Conservation (phyloP, 2,888 invertebrate species). For the Actias luna region DNA sequence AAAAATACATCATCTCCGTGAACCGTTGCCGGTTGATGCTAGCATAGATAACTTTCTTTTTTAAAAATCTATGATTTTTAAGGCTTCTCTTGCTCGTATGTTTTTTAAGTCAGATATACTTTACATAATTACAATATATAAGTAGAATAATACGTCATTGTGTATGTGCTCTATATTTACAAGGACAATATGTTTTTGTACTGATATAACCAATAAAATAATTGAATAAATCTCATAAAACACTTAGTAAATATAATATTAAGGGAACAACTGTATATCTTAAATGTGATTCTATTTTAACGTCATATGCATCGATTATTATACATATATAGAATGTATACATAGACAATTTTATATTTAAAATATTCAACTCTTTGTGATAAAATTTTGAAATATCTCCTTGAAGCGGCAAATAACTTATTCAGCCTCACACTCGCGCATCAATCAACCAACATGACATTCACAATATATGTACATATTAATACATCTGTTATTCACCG, state of each 20-base stretch:
- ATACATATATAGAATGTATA: constrained; percentile 39
- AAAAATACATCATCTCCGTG: constrained; percentile 77
- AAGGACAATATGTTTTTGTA: constrained; percentile 67
- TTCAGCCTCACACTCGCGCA: constrained; percentile 7
- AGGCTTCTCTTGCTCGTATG: constrained; percentile 77
- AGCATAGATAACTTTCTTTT: constrained; percentile 63
- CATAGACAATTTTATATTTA: constrained; percentile 49
- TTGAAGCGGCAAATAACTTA: constrained; percentile 41
- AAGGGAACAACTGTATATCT: constrained; percentile 15
- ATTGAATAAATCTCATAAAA: constrained; percentile 53
- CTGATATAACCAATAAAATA: constrained; percentile 75
- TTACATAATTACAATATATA: constrained; percentile 75
- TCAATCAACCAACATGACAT: constrained; percentile 24
- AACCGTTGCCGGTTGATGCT: constrained; percentile 69
- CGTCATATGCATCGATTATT: constrained; percentile 29
- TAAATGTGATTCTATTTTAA: constrained; percentile 46
- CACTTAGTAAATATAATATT: constrained; percentile 54
- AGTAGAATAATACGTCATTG: constrained; percentile 70
- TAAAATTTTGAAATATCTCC: constrained; percentile 59
- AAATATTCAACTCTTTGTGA: constrained; percentile 61
- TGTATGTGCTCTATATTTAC: constrained; percentile 72
- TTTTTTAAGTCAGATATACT: constrained; percentile 55
- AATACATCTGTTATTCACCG: background rate
- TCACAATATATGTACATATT: background rate
- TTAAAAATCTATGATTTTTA: constrained; percentile 81